phyloP scores from a whole-genome alignment of 2,888 invertebrate genomes.

The Catocala fraxini region DNA sequence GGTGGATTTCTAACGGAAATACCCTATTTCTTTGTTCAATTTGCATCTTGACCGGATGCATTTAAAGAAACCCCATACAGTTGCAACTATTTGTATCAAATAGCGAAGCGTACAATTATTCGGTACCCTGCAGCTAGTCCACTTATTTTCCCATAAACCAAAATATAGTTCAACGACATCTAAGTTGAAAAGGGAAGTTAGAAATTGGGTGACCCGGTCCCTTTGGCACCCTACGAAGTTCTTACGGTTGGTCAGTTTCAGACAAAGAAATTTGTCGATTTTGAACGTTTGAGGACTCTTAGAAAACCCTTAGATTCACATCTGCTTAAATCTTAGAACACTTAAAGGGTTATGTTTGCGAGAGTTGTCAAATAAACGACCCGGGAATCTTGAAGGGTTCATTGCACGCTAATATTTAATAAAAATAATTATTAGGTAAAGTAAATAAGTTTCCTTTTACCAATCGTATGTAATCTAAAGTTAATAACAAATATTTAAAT shows the following conservation, averaged over 20 bases:
- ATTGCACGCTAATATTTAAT: not conserved
- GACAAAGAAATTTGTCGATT: conserved; percentile 77
- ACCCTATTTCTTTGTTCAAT: conserved; percentile 22
- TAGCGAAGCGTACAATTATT: conserved; percentile 58
- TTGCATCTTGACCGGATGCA: conserved; percentile 62
- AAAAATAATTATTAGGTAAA: too few relatives aligned
- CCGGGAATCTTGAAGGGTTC: conserved; percentile 39
- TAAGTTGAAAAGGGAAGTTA: conserved; percentile 79
- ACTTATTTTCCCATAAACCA: conserved; percentile 74
- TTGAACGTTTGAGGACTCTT: conserved; percentile 64
- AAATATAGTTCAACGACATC: conserved; percentile 83
- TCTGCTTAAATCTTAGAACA: conserved; percentile 63
- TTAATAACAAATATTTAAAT: too few relatives aligned
- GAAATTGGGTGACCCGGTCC: conserved; percentile 82
- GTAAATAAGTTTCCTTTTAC: too few relatives aligned
- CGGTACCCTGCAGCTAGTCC: conserved; percentile 78
- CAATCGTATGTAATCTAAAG: too few relatives aligned
- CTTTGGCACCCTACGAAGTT: conserved; percentile 73
- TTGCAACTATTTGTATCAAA: conserved; percentile 69
- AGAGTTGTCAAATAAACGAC: conserved; percentile 55
- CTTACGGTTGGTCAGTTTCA: conserved; percentile 84
- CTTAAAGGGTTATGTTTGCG: conserved; percentile 38
- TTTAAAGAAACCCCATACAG: conserved; percentile 51
- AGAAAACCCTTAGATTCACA: conserved; percentile 65
- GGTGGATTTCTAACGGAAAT: conserved; percentile 45